These are phyloP conservation scores for Tridacna crocea DNA, from an alignment of 2,888 invertebrate species.

Conservation along the genomic window DNA sequence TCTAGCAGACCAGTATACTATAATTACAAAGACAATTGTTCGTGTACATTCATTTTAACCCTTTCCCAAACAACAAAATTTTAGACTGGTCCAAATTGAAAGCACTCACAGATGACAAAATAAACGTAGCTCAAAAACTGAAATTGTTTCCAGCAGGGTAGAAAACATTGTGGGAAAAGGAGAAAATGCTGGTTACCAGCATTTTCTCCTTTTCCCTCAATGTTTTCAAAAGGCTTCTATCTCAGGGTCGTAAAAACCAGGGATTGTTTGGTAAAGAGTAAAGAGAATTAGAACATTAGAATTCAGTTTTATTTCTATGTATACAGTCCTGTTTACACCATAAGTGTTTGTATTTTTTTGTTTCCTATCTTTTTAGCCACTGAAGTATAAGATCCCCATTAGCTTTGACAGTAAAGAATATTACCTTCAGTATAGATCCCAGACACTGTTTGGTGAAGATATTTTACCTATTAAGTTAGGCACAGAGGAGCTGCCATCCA, in stretches of 20 bases:
- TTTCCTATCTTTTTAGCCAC: constrained; percentile 86
- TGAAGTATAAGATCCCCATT: constrained; percentile 96
- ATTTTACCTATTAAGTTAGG: constrained; percentile 74
- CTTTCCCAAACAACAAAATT: background rate
- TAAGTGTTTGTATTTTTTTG: too few relatives aligned
- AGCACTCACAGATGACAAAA: too few relatives aligned
- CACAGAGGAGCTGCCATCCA: constrained; percentile 68
- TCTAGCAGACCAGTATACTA: too few relatives aligned
- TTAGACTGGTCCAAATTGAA: too few relatives aligned
- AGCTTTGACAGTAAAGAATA: constrained; percentile 96
- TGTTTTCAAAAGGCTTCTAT: too few relatives aligned
- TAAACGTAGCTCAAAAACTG: too few relatives aligned
- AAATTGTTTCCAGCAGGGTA: too few relatives aligned
- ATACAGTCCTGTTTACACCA: too few relatives aligned
- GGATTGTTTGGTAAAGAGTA: too few relatives aligned
- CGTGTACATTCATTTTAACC: background rate
- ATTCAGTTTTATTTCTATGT: too few relatives aligned
- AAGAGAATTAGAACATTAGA: background rate
- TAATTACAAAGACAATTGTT: too few relatives aligned
- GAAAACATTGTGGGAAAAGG: background rate
- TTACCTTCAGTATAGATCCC: constrained; percentile 86
- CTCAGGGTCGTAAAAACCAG: too few relatives aligned
- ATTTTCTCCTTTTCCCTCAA: background rate
- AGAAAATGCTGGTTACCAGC: background rate
- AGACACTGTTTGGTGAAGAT: constrained; percentile 80